Evolutionary conservation across 2,797 vertebrate species (phyloP).

Genomic region (Phrynocephalus forsythii): DNA sequence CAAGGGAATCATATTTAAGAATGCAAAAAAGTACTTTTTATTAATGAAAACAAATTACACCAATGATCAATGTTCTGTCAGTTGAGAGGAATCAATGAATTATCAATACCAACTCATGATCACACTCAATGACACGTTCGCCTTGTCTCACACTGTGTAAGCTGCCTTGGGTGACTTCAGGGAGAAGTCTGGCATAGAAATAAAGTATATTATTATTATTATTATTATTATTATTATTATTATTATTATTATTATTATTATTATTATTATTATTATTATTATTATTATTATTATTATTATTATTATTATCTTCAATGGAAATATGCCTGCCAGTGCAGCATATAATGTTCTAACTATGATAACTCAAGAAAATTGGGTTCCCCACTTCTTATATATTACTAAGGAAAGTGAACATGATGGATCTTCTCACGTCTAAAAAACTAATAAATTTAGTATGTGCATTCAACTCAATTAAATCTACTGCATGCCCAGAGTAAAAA

Average conservation of each 20-base stretch:
- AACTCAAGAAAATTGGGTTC: no score
- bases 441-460: neutral
- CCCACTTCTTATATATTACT: neutral
- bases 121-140: slow-evolving; percentile 38
- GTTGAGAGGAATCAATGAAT: slow-evolving; percentile 52
- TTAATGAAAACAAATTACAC: slow-evolving; percentile 48
- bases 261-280: no score
- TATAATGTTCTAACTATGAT: neutral
- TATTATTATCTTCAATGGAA: no score
- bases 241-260: no score
- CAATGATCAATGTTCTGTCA: slow-evolving; percentile 41
- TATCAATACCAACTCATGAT: slow-evolving; percentile 59
- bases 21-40: slow-evolving; percentile 23
- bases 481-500: neutral
- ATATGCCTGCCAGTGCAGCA: neutral
- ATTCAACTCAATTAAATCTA: neutral
- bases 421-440: neutral
- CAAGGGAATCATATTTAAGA: slow-evolving; percentile 37
- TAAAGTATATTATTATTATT: no score
- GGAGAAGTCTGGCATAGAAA: no score
- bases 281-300: no score
- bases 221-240: no score
- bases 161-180: no score
- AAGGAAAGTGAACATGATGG: neutral
- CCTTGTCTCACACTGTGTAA: slow-evolving; percentile 23